Conservation (phyloP, 1,140 invertebrate species). For the Tetranychus cinnabarinus region DNA sequence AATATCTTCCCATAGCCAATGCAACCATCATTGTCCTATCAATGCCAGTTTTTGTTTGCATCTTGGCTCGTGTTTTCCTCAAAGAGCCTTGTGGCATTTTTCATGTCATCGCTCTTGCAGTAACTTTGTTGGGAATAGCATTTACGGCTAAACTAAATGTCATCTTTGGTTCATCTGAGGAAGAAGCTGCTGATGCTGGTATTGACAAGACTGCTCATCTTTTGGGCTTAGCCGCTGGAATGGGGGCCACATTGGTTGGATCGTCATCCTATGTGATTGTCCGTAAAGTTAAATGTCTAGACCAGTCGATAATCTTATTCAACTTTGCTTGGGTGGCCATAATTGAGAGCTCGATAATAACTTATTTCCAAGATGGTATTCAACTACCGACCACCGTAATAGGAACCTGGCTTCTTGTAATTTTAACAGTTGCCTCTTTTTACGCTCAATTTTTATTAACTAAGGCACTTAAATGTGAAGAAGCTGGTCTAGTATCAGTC, state of each 20-base stretch:
- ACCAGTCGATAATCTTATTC: constrained; percentile 68
- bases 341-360: constrained; percentile 48
- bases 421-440: constrained; percentile 27
- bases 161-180: constrained; percentile 15
- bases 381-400: constrained; percentile 52
- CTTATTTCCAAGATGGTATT: constrained; percentile 42
- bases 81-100: constrained; percentile 30
- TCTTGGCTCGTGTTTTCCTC: constrained; percentile 28
- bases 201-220: constrained; percentile 23
- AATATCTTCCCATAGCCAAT: constrained; percentile 29
- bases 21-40: constrained; percentile 26
- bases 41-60: constrained; percentile 30
- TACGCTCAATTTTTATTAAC: constrained; percentile 15
- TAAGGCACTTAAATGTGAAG: constrained; percentile 14
- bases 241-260: constrained; percentile 58
- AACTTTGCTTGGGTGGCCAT: constrained; percentile 58
- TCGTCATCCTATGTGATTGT: constrained; percentile 66
- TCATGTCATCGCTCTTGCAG: constrained; percentile 25
- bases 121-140: constrained; percentile 26
- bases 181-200: constrained; percentile 2
- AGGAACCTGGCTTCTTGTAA: constrained; percentile 48
- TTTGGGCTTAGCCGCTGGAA: constrained; percentile 51
- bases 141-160: constrained; percentile 30
- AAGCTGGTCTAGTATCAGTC: constrained; percentile 14
- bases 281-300: constrained; percentile 53